Percentiles rank a stretch among this genome's conserved stretches.
Conservation (phyloP, 2,797 vertebrate genomes). For the Adrianichthys oophorus region DNA sequence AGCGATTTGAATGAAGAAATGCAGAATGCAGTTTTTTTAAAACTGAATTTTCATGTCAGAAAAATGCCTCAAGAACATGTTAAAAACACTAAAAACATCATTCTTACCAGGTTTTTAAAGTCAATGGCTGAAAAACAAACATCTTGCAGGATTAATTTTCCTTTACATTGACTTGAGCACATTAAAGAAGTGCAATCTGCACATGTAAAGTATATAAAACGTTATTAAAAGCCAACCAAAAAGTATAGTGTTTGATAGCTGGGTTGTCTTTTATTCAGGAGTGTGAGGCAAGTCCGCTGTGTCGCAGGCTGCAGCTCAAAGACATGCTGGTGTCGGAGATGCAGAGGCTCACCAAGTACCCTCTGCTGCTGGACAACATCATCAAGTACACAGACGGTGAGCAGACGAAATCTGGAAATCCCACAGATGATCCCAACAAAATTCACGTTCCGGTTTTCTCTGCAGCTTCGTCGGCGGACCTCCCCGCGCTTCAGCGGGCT, state of each 20-base stretch:
- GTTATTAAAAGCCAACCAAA: too few relatives aligned
- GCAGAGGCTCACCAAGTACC: constrained; percentile 96
- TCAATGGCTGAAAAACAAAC: too few relatives aligned
- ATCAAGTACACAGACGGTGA: constrained; percentile 90
- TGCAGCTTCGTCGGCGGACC: constrained; percentile 79
- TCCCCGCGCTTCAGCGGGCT: constrained; percentile 81
- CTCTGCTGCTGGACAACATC: constrained; percentile 94
- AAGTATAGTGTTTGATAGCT: not conserved
- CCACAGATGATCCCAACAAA: not conserved
- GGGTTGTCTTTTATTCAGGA: constrained; percentile 74
- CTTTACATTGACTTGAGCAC: too few relatives aligned
- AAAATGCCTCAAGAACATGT: too few relatives aligned
- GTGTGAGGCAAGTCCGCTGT: constrained; percentile 90
- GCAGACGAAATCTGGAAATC: not conserved
- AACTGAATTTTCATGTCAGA: too few relatives aligned
- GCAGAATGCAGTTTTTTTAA: too few relatives aligned
- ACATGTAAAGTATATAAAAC: too few relatives aligned
- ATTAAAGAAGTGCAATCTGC: too few relatives aligned
- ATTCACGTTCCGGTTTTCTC: not conserved
- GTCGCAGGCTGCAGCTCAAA: constrained; percentile 89
- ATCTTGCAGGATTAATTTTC: too few relatives aligned
- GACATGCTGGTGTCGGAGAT: constrained; percentile 93
- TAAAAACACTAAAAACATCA: too few relatives aligned
- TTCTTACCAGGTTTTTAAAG: too few relatives aligned
- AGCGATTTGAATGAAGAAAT: too few relatives aligned